Conservation (phyloP, 2,113 vertebrate species). For the Electrona antarctica region DNA sequence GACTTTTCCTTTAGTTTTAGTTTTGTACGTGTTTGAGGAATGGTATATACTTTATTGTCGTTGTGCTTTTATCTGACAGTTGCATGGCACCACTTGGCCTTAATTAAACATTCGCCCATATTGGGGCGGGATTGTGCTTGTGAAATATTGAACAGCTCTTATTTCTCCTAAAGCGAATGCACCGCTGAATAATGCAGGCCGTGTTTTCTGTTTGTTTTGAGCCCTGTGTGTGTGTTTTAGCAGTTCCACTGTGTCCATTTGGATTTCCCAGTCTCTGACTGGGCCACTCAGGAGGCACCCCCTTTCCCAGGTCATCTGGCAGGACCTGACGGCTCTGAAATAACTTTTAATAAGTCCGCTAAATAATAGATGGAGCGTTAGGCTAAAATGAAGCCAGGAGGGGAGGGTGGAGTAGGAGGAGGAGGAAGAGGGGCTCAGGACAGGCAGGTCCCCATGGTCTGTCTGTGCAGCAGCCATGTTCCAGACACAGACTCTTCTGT, state of each 20-base stretch:
- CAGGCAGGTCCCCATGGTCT: conserved; percentile 56
- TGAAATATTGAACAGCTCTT: conserved; percentile 79
- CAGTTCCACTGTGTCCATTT: conserved; percentile 77
- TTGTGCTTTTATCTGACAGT: conserved; percentile 28
- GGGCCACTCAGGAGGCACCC: conserved; percentile 72
- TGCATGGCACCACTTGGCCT: conserved; percentile 55
- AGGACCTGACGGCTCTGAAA: conserved; percentile 80
- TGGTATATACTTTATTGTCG: conserved; percentile 15
- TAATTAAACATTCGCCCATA: conserved; percentile 76
- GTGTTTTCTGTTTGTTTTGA: conserved; percentile 79
- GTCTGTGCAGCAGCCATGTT: conserved; percentile 47
- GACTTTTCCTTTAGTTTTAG: conserved; percentile 3
- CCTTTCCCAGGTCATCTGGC: conserved; percentile 77
- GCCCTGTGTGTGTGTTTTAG: conserved; percentile 71
- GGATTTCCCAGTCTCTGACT: conserved; percentile 71
- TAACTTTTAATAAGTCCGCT: conserved; percentile 85
- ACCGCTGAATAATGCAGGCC: conserved; percentile 77
- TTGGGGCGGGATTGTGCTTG: conserved; percentile 57
- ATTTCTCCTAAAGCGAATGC: conserved; percentile 70
- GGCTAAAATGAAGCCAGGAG: conserved; percentile 76
- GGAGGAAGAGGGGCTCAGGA: conserved; percentile 50
- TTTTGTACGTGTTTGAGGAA: conserved; percentile 10
- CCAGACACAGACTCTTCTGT: conserved; percentile 71
- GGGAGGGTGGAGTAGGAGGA: conserved; percentile 7
- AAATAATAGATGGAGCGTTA: conserved; percentile 81